These are phyloP conservation scores for Prorops nasuta DNA, from an alignment of 1,140 invertebrate genomes.

Conservation along the genomic window DNA sequence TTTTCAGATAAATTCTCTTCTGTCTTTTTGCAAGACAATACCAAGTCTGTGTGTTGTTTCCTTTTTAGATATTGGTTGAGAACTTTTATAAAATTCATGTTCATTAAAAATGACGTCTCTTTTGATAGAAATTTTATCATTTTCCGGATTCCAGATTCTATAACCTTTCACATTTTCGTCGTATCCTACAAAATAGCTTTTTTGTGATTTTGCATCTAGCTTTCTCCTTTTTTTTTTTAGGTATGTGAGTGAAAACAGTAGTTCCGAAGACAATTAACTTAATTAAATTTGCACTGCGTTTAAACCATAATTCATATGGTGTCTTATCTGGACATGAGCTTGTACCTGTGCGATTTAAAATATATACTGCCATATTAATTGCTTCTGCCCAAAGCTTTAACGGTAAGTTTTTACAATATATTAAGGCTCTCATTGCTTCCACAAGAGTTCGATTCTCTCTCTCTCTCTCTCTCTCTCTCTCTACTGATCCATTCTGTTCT, in stretches of 20 bases:
- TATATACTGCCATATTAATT: slow-evolving; percentile 1
- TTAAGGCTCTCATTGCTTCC: not conserved
- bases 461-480: too few relatives aligned
- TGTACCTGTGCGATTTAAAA: slow-evolving; percentile 5
- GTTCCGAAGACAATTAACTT: not conserved
- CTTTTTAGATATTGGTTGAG: too few relatives aligned
- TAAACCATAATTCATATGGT: slow-evolving; percentile 4
- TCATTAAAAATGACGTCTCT: not conserved
- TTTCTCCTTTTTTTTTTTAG: slow-evolving; percentile 2
- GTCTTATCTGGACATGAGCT: not conserved
- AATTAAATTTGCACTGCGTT: not conserved
- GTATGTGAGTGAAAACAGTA: not conserved
- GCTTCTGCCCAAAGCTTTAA: slow-evolving; percentile 1
- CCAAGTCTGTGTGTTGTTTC: too few relatives aligned
- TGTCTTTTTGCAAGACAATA: too few relatives aligned
- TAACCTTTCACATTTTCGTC: not conserved
- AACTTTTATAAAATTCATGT: too few relatives aligned
- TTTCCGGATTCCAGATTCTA: slow-evolving; percentile 5
- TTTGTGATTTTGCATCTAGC: slow-evolving; percentile 11
- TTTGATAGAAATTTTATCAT: not conserved
- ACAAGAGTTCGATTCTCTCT: slow-evolving; percentile 1
- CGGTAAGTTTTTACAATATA: not conserved
- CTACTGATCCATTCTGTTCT: slow-evolving; percentile 1
- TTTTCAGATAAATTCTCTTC: too few relatives aligned
- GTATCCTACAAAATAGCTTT: slow-evolving; percentile 4